Conservation (phyloP, 2,797 vertebrate genomes). For the Myotis vivesi region DNA sequence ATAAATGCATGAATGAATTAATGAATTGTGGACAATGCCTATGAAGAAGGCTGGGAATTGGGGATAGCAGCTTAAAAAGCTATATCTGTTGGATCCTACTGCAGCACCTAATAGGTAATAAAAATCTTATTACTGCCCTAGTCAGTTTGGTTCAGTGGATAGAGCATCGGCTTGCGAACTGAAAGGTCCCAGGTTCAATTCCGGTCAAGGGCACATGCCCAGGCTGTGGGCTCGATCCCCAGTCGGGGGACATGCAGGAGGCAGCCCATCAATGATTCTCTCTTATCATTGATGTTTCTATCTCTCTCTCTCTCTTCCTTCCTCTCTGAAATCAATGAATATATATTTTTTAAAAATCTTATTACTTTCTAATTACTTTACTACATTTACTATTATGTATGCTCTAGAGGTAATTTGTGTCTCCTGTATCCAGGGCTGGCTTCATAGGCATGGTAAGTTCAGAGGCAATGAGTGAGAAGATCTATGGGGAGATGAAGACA, state of each 20-base stretch:
- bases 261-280: too few relatives aligned
- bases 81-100: neutral
- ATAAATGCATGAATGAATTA: neutral
- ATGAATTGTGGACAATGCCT: neutral
- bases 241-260: too few relatives aligned
- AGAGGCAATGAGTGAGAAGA: too few relatives aligned
- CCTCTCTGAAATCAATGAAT: too few relatives aligned
- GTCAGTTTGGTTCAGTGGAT: too few relatives aligned
- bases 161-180: too few relatives aligned
- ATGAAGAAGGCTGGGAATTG: neutral
- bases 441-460: neutral
- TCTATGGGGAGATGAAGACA: neutral
- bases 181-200: too few relatives aligned
- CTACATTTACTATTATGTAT: neutral
- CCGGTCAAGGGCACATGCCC: too few relatives aligned
- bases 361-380: neutral
- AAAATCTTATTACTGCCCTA: neutral
- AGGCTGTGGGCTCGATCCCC: too few relatives aligned
- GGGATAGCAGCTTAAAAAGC: neutral
- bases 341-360: neutral
- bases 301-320: too few relatives aligned
- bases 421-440: neutral
- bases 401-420: neutral
- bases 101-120: neutral
- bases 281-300: too few relatives aligned